phyloP scores from a whole-genome alignment of 2,797 vertebrate species.

The Poeciliopsis presidionis region DNA sequence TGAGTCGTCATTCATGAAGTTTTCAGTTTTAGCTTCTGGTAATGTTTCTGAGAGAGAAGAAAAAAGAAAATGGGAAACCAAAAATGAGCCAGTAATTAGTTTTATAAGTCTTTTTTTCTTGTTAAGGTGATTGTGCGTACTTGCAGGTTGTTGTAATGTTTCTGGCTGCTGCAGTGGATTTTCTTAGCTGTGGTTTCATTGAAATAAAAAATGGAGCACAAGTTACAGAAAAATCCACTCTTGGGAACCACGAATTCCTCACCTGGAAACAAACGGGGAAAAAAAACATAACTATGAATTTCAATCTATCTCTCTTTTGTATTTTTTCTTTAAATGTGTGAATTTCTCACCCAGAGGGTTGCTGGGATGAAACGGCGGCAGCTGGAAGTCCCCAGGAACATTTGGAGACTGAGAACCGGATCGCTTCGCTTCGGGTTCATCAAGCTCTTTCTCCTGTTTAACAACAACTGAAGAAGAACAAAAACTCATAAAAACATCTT shows the following conservation, averaged over 20 bases:
- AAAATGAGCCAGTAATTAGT: neutral
- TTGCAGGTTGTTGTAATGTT: conserved; percentile 87
- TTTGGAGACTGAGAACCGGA: conserved; percentile 51
- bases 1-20: neutral
- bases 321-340: no score
- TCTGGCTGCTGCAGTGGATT: conserved; percentile 84
- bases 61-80: rapidly evolving
- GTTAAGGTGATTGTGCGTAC: conserved; percentile 55
- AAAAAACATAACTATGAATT: neutral
- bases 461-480: conserved; percentile 6
- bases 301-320: neutral
- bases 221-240: conserved; percentile 79
- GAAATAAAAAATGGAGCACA: conserved; percentile 88
- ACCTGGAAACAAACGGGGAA: conserved; percentile 41
- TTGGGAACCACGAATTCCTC: conserved; percentile 49
- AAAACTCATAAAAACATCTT: neutral
- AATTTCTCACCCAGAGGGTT: conserved; percentile 57
- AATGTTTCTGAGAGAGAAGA: conserved; percentile 59
- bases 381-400: neutral
- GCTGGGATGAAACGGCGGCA: conserved; percentile 49
- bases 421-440: conserved; percentile 39
- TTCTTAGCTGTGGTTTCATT: conserved; percentile 81
- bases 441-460: conserved; percentile 28
- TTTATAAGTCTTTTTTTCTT: neutral
- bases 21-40: conserved; percentile 37